phyloP scores from a whole-genome alignment of 2,797 vertebrate species.

The Pantherophis alleghaniensis region DNA sequence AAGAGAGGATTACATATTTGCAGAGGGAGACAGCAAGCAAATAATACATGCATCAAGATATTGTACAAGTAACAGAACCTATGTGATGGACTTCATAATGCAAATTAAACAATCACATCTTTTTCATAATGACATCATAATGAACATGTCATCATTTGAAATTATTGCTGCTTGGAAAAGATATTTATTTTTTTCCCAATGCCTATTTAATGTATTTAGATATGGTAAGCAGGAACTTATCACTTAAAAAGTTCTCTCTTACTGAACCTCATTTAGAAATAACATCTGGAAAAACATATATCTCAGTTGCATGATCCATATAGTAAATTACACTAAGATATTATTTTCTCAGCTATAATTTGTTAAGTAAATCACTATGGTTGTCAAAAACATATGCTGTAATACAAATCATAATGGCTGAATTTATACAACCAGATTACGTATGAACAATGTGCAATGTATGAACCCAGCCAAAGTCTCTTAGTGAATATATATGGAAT shows the following conservation, averaged over 20 bases:
- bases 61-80: background rate
- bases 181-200: background rate
- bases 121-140: background rate
- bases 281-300: background rate
- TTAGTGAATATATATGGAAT: background rate
- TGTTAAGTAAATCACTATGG: background rate
- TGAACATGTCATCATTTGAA: background rate
- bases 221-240: background rate
- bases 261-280: background rate
- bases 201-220: background rate
- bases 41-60: background rate
- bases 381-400: background rate
- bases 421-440: background rate
- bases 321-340: background rate
- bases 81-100: background rate
- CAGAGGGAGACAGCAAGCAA: background rate
- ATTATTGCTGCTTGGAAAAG: background rate
- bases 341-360: background rate
- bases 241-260: background rate
- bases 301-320: background rate
- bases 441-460: background rate
- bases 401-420: background rate
- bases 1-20: background rate
- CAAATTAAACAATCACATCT: background rate
- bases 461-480: background rate